A percentile compares a stretch with the other conserved stretches of the same genome.
Evolutionary conservation across 2,797 vertebrate species (phyloP).

Genomic region (Orientallactaga sibirica): DNA sequence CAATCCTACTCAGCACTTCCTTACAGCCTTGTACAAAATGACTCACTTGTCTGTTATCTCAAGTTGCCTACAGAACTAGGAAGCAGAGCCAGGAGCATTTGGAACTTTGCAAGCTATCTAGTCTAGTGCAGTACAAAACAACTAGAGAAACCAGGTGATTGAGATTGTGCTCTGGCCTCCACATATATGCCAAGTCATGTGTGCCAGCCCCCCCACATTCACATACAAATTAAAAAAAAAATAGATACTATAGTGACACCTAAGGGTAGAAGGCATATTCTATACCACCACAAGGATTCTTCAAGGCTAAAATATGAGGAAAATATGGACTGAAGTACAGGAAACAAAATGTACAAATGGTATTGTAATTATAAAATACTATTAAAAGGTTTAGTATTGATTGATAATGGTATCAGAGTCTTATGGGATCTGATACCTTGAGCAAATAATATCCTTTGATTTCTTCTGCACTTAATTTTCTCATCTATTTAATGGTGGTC

Average conservation of each 20-base stretch:
- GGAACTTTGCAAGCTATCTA: no score
- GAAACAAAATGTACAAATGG: constrained; percentile 4
- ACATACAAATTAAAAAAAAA: no score
- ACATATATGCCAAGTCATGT: no score
- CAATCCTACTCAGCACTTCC: no score
- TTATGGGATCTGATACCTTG: not conserved
- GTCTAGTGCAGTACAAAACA: no score
- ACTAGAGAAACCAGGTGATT: no score
- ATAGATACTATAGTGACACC: not conserved
- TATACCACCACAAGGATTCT: not conserved
- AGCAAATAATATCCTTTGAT: not conserved
- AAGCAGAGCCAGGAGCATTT: no score
- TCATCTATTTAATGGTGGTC: not conserved
- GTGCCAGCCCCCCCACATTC: no score
- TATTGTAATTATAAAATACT: constrained; percentile 21
- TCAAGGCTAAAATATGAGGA: not conserved
- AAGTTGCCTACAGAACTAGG: no score
- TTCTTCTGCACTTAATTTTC: constrained; percentile 21
- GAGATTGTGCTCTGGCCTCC: no score
- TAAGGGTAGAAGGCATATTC: constrained; percentile 15
- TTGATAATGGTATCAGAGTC: constrained; percentile 28
- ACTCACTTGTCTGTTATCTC: no score
- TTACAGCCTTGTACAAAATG: no score
- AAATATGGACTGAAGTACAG: not conserved
- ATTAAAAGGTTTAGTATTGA: constrained; percentile 48